Conservation (phyloP, 2,888 invertebrate species). For the Seira ritae region DNA sequence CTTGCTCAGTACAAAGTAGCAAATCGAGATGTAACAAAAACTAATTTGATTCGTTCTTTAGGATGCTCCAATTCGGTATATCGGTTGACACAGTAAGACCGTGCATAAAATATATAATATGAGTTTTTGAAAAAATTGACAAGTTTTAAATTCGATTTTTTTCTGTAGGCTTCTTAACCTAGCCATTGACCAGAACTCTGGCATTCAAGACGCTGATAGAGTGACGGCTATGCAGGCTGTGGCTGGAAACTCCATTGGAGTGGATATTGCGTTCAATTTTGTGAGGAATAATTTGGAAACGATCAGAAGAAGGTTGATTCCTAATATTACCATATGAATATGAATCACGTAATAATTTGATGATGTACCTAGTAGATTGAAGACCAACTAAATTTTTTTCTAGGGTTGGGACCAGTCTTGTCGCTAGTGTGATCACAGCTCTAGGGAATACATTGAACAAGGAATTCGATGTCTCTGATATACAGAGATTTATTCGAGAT, state of each 20-base stretch:
- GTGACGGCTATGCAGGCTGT: conserved; percentile 65
- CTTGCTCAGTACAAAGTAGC: conserved; percentile 50
- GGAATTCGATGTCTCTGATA: conserved; percentile 51
- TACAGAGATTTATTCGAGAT: conserved; percentile 50
- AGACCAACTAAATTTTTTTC: not conserved
- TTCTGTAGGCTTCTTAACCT: conserved; percentile 58
- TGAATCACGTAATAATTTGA: too few species aligned
- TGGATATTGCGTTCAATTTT: conserved; percentile 59
- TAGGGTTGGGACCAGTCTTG: conserved; percentile 44
- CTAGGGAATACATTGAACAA: conserved; percentile 55
- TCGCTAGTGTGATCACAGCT: conserved; percentile 47
- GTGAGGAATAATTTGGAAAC: conserved; percentile 57
- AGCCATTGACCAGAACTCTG: conserved; percentile 52
- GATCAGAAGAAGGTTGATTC: conserved; percentile 58
- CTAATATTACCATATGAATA: too few species aligned
- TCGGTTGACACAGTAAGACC: conserved; percentile 43
- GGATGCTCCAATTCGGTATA: conserved; percentile 64
- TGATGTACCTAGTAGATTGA: not conserved
- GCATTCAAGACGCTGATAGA: conserved; percentile 51
- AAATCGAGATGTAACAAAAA: conserved; percentile 46
- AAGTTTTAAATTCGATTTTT: too few species aligned
- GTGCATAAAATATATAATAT: not conserved
- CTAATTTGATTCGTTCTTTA: conserved; percentile 62
- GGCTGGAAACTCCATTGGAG: conserved; percentile 66
- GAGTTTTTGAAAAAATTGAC: not conserved